Percentiles rank a stretch among this genome's conserved stretches.
Conservation (phyloP, 2,113 vertebrate genomes). For the Ivindomyrus marchei region DNA sequence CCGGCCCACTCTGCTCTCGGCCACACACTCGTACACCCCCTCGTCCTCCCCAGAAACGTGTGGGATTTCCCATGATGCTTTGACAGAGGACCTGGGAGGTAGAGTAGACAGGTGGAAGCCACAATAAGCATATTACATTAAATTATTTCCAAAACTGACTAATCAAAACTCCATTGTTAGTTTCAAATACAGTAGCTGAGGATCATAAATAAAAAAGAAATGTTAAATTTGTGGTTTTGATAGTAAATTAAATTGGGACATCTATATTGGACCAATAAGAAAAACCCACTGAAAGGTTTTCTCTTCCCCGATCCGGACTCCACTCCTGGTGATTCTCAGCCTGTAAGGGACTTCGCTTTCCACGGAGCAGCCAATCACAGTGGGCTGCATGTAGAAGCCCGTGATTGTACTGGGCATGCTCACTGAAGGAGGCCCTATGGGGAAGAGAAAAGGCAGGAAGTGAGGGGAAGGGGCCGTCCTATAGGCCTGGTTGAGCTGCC, state of each 20-base stretch:
- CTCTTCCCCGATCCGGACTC: constrained; percentile 64
- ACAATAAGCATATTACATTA: neutral
- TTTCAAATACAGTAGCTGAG: neutral
- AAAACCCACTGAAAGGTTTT: constrained; percentile 68
- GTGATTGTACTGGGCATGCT: constrained; percentile 69
- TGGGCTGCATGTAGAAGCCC: constrained; percentile 63
- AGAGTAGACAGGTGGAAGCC: neutral
- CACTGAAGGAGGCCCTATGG: constrained; percentile 71
- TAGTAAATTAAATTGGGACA: neutral
- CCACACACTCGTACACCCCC: constrained; percentile 73
- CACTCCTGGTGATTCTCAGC: constrained; percentile 66
- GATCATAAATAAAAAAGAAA: neutral
- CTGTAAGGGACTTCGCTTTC: constrained; percentile 73
- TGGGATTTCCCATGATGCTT: constrained; percentile 77
- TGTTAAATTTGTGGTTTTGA: neutral
- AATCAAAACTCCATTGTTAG: neutral
- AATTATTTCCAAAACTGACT: neutral
- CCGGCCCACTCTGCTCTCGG: constrained; percentile 64
- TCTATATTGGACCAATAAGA: neutral
- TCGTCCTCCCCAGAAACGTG: constrained; percentile 64
- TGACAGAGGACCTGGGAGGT: constrained; percentile 58
- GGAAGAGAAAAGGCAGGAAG: neutral
- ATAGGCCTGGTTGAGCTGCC: neutral
- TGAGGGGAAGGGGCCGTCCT: neutral
- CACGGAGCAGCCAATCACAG: constrained; percentile 71